These are phyloP conservation scores for Melopsittacus undulatus DNA, from an alignment of 2,797 vertebrate genomes.

Conservation along the genomic window DNA sequence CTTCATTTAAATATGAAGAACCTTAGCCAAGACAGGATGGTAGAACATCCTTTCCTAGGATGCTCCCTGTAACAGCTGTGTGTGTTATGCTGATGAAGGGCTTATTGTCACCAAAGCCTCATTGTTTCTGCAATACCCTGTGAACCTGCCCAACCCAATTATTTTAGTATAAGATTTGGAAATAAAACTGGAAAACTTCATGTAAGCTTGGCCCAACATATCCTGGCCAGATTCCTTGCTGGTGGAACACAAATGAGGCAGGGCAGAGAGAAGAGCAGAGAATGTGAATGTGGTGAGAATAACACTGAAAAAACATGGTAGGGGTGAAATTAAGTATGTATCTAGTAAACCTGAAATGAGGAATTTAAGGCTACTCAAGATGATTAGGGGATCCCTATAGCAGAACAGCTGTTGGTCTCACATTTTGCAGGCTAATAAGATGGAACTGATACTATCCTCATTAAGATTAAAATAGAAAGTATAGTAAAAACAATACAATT, in stretches of 20 bases:
- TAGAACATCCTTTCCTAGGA: neutral
- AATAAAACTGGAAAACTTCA: neutral
- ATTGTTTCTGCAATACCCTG: neutral
- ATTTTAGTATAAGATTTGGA: neutral
- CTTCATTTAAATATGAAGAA: conserved; percentile 12
- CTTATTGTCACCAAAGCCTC: neutral
- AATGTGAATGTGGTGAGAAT: neutral
- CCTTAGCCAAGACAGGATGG: neutral
- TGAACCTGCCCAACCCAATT: neutral
- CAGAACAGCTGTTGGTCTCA: neutral
- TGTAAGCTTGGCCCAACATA: neutral
- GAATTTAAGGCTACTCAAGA: neutral
- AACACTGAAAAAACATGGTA: neutral
- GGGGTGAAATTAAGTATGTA: neutral
- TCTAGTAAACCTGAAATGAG: neutral
- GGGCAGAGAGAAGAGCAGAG: neutral
- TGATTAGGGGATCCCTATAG: neutral
- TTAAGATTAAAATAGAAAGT: neutral
- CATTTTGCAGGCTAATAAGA: neutral
- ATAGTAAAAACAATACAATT: neutral
- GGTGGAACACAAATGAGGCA: neutral
- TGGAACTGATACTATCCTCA: neutral
- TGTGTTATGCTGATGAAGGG: neutral
- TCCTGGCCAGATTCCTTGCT: neutral
- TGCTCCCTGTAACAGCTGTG: neutral